Conservation (phyloP, 2,797 vertebrate genomes). For the Sciurus carolinensis region DNA sequence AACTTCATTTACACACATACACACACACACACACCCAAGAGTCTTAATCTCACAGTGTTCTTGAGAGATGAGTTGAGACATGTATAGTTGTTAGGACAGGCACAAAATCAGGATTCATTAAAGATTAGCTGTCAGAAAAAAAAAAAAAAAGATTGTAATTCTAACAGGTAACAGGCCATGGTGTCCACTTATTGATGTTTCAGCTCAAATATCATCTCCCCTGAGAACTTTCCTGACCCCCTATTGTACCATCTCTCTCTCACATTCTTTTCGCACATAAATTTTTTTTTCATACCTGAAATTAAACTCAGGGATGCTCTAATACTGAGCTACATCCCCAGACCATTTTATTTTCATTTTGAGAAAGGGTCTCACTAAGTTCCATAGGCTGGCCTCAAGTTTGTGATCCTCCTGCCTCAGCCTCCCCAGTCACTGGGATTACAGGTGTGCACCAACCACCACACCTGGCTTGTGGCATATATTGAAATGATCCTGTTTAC, state of each 20-base stretch:
- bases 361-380: no score
- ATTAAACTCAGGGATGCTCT: no score
- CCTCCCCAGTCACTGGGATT: no score
- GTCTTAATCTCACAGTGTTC: not conserved
- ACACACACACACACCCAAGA: not conserved
- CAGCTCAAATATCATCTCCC: slow-evolving; percentile 38
- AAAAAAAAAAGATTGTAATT: not conserved
- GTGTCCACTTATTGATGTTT: not conserved
- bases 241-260: not conserved
- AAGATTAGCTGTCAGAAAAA: slow-evolving; percentile 33
- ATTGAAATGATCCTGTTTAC: not conserved
- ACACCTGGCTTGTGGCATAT: no score
- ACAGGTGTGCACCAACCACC: no score
- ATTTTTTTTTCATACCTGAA: no score
- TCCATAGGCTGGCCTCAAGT: no score
- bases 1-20: not conserved
- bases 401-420: no score
- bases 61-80: not conserved
- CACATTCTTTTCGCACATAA: fast-evolving
- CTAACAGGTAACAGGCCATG: not conserved
- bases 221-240: not conserved
- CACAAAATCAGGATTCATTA: slow-evolving; percentile 27
- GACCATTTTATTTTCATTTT: no score
- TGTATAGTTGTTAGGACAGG: not conserved
- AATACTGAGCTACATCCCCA: no score